phyloP scores from a whole-genome alignment of 2,113 vertebrate species.

The Zapornia atra region DNA sequence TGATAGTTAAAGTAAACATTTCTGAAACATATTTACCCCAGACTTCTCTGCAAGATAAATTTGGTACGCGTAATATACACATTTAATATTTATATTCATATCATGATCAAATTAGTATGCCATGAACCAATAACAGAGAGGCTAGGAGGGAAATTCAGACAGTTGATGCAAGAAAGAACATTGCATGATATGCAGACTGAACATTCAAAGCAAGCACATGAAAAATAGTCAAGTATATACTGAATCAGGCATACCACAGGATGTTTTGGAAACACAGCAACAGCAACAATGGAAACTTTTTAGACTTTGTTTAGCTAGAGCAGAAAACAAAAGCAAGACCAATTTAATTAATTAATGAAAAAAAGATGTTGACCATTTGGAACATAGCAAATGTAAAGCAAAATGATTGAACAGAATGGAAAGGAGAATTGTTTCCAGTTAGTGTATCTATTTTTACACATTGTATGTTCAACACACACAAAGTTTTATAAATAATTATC shows the following conservation, averaged over 20 bases:
- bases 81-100: constrained; percentile 7
- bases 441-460: constrained; percentile 63
- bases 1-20: neutral
- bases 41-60: constrained; percentile 27
- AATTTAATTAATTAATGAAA: constrained; percentile 75
- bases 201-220: neutral
- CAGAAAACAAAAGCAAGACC: constrained; percentile 73
- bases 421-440: constrained; percentile 62
- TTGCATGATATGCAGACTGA: neutral
- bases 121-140: neutral
- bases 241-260: constrained; percentile 21
- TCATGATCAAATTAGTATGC: constrained; percentile 1
- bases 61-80: neutral
- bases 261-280: constrained; percentile 72
- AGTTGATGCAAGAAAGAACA: constrained; percentile 23
- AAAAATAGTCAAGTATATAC: constrained; percentile 39
- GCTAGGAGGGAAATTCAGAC: neutral
- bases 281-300: constrained; percentile 70
- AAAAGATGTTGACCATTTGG: constrained; percentile 66
- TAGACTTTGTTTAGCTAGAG: constrained; percentile 65
- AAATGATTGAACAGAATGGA: constrained; percentile 53
- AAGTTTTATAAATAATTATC: constrained; percentile 42
- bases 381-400: constrained; percentile 47
- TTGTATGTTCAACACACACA: constrained; percentile 22
- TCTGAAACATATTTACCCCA: constrained; percentile 17